Evolutionary conservation across 2,113 vertebrate genomes (phyloP).

Genomic region (Probosciger aterrimus): DNA sequence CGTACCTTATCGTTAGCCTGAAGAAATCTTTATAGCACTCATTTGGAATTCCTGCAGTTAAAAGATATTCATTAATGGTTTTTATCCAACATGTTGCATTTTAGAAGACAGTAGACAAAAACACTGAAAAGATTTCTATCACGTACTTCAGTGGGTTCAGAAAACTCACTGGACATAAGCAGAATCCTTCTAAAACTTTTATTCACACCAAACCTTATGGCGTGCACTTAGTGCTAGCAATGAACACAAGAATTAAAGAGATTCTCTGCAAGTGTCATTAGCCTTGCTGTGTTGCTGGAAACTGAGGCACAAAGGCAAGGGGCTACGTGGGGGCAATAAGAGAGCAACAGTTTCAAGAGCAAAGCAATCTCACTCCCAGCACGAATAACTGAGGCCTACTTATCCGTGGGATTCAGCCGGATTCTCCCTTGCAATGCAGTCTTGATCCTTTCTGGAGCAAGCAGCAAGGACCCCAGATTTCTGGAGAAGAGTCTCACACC

Average conservation of each 20-base stretch:
- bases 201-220: neutral
- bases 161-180: neutral
- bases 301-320: neutral
- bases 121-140: neutral
- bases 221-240: neutral
- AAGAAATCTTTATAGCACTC: neutral
- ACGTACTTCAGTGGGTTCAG: neutral
- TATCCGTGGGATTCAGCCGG: rapidly evolving
- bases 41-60: neutral
- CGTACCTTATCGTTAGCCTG: neutral
- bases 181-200: neutral
- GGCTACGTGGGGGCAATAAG: rapidly evolving
- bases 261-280: neutral
- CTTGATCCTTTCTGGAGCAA: neutral
- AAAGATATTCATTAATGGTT: neutral
- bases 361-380: neutral
- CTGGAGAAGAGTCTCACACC: neutral
- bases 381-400: neutral
- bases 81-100: neutral
- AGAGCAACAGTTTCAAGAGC: neutral
- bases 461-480: neutral
- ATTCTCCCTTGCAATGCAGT: neutral
- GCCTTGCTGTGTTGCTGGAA: neutral
- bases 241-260: rapidly evolving
- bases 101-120: neutral